phyloP scores from a whole-genome alignment of 2,113 vertebrate genomes.

The Hystrix cristata region DNA sequence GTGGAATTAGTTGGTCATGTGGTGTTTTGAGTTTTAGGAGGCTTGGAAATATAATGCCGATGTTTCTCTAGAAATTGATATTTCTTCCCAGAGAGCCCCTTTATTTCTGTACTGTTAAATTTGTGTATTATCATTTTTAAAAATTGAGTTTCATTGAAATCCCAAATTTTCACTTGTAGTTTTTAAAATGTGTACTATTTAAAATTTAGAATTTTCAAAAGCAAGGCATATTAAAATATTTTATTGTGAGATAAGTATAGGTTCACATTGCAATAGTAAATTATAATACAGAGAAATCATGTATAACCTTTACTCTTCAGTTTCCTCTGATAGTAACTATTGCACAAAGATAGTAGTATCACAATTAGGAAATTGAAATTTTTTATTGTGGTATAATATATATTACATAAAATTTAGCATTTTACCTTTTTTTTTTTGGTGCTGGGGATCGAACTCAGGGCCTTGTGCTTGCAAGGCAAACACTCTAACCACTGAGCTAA shows the following conservation, averaged over 20 bases:
- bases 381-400: not conserved
- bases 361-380: not conserved
- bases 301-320: not conserved
- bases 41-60: not conserved
- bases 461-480: too few species aligned
- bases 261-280: not conserved
- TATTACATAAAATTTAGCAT: not conserved
- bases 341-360: not conserved
- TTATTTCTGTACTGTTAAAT: not conserved
- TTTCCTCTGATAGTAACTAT: not conserved
- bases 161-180: not conserved
- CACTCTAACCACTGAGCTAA: too few species aligned
- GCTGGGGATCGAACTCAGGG: too few species aligned
- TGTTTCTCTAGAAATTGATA: not conserved
- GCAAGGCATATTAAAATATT: not conserved
- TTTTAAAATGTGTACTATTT: not conserved
- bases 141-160: not conserved
- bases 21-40: not conserved
- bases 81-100: not conserved
- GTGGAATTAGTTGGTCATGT: not conserved
- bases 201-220: conserved; percentile 29
- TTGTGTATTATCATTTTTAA: not conserved
- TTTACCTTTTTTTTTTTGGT: not conserved
- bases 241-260: not conserved
- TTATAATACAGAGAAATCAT: not conserved